Evolutionary conservation across 1,140 invertebrate species (phyloP).

Genomic region (Globodera rostochiensis): DNA sequence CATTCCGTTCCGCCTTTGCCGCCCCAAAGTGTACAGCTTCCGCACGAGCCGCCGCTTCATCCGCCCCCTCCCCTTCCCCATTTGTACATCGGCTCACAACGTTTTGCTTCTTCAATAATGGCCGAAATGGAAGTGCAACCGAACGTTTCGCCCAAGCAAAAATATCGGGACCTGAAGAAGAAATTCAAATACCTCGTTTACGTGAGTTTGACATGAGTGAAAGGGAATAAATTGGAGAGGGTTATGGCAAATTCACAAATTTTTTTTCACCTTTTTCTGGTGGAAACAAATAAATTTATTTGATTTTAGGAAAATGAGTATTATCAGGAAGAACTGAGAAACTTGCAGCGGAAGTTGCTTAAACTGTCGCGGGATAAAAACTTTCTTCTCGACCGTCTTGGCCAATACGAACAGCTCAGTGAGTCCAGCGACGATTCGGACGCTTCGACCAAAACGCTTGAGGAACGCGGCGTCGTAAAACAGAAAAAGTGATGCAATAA

Average conservation of each 20-base stretch:
- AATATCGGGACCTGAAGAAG: conserved; percentile 53
- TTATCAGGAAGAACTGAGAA: conserved; percentile 60
- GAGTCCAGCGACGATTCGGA: conserved; percentile 55
- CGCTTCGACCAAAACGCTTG: conserved; percentile 36
- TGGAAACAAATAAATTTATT: conserved; percentile 25
- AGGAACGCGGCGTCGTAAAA: conserved; percentile 48
- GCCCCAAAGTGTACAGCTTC: neutral
- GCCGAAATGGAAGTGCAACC: conserved; percentile 23
- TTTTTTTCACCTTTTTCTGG: conserved; percentile 24
- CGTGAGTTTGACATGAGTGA: conserved; percentile 39
- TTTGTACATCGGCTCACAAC: conserved; percentile 38
- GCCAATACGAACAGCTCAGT: conserved; percentile 39
- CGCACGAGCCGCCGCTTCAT: neutral
- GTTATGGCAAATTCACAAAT: neutral
- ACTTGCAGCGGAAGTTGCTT: conserved; percentile 58
- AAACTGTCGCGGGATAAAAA: conserved; percentile 61
- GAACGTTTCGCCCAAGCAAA: conserved; percentile 43
- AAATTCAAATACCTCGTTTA: conserved; percentile 61
- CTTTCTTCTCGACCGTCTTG: conserved; percentile 53
- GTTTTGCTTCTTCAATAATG: conserved; percentile 27
- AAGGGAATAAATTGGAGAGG: too few species aligned
- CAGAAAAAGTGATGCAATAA: conserved; percentile 40
- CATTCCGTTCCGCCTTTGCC: neutral
- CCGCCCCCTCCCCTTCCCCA: conserved; percentile 15
- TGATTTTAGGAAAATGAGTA: conserved; percentile 58